These are phyloP conservation scores for Thryonomys swinderianus DNA, from an alignment of 2,113 vertebrate genomes.

Conservation along the genomic window DNA sequence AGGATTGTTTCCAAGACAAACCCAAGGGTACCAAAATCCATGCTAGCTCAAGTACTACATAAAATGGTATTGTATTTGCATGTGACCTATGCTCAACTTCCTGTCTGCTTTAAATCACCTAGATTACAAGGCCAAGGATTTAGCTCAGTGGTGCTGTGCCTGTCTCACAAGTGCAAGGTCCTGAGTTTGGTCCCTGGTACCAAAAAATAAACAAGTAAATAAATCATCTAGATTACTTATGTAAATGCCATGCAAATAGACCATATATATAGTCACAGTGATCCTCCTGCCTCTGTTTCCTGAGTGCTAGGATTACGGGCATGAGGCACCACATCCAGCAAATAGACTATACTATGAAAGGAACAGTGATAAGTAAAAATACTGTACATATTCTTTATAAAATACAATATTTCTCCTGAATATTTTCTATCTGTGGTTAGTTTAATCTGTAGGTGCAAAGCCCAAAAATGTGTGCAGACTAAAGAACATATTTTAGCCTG, in stretches of 20 bases:
- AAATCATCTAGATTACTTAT: background rate
- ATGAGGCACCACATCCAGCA: no score
- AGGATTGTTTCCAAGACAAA: background rate
- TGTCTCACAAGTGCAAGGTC: no score
- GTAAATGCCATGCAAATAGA: background rate
- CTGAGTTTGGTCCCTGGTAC: no score
- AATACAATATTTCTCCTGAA: background rate
- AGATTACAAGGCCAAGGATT: no score
- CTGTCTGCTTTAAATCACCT: background rate
- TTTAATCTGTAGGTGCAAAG: background rate
- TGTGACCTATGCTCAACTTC: background rate
- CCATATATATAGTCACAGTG: no score
- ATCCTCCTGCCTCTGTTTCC: no score
- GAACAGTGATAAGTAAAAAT: background rate
- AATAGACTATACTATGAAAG: background rate
- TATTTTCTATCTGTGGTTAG: background rate
- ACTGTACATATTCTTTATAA: background rate
- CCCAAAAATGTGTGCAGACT: background rate
- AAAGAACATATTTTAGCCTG: background rate
- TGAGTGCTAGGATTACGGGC: no score
- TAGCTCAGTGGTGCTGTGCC: no score
- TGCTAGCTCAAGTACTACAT: background rate
- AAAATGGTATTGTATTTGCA: background rate
- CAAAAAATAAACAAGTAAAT: no score
- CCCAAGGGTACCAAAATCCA: background rate